Evolutionary conservation across 2,888 invertebrate genomes (phyloP), one percentile per base, ranked within the genome.

Genomic region (Phaonia tiefii): DNA sequence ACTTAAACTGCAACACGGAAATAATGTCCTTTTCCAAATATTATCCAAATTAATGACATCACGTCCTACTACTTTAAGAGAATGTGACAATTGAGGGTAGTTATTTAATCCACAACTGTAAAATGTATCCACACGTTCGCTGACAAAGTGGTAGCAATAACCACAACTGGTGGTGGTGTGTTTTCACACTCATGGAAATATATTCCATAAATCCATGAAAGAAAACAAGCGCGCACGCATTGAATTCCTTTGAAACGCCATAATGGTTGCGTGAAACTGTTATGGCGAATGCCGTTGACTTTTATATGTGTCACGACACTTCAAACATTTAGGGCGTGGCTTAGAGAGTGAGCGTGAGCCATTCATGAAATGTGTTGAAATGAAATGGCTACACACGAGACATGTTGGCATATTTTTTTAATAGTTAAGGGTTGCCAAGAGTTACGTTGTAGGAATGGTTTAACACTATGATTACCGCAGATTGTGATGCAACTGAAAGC

Each of bases 51-150:
- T 83, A 83, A 84, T 84, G 84, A 85, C 85, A 86, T 86, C 88
- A 88, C 89, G 88, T 84, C 85, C 75, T 72, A 71, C 73, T 83
- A 70, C 54, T 70, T 79, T 82, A 80, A 85, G 85, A 84, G 85
- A 13, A 22, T 74, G 74, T 78, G 85, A 80, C 86, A 86, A 84
- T 88, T 88, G 85, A 83, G 82, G 71, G 82, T 81, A 75, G 39
- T 58, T 58, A 82, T 73, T 86, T 85, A 87, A 88, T 86, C 87
- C 84, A 74, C 58, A 58, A 69, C 79, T 51, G 77, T 84, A 87
- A 88, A 88, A 88, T 88, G 86, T 77, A 65, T 85, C 80, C 83
- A 31, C 85, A 86, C 83, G 85, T 74, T 76, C 83, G 71, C 39
- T 58, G 20, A 31, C 39, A 51, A 73, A 73, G 54, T 15, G 67